Conservation (phyloP, 2,888 invertebrate species). For the Rhogogaster chlorosoma region DNA sequence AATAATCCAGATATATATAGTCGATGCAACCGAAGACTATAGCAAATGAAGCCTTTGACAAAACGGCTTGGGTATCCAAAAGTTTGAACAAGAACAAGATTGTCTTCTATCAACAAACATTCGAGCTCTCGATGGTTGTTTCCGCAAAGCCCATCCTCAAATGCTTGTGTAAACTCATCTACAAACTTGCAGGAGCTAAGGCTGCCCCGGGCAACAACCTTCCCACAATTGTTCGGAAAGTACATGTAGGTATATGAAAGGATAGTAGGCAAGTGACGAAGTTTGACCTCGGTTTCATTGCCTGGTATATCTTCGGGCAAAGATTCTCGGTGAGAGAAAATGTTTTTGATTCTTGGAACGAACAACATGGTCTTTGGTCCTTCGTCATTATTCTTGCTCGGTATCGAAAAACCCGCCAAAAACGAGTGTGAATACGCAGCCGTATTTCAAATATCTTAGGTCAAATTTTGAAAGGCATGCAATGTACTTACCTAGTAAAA, state of each 20-base stretch:
- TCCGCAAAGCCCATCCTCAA: not conserved
- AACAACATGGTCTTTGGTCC: not conserved
- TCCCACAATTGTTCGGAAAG: not conserved
- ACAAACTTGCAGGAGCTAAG: not conserved
- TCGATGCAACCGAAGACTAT: not conserved
- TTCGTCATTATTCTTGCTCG: not conserved
- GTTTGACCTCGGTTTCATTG: not conserved
- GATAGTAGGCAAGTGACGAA: not conserved
- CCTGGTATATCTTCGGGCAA: not conserved
- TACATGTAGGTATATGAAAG: not conserved
- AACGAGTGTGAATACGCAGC: not conserved
- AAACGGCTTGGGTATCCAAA: not conserved
- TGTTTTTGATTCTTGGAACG: not conserved
- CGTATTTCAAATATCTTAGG: not conserved
- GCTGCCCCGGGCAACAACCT: not conserved
- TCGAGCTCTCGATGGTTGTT: not conserved
- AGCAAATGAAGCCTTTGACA: not conserved
- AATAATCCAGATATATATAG: not conserved
- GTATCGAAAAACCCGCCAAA: not conserved
- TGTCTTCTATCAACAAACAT: slow-evolving; percentile 7
- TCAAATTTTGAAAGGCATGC: not conserved
- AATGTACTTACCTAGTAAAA: slow-evolving; percentile 84
- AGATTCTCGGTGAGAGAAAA: not conserved
- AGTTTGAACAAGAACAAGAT: slow-evolving; percentile 7
- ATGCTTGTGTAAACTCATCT: not conserved